Conservation (phyloP, 1,140 invertebrate species). For the Gyrodactylus salaris region DNA sequence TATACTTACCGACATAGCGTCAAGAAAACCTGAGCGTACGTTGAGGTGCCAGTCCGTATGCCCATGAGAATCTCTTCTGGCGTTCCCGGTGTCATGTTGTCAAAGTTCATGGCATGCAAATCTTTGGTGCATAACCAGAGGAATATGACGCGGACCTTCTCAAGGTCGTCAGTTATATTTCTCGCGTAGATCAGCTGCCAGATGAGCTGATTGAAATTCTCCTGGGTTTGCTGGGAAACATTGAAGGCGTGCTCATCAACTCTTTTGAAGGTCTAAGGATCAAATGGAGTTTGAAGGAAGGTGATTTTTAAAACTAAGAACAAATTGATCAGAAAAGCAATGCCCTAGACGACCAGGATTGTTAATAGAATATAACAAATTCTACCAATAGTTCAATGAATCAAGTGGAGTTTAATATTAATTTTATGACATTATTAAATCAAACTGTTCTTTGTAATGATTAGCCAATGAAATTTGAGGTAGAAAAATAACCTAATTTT, state of each 20-base stretch:
- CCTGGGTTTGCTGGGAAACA: conserved; percentile 18
- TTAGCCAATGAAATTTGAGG: too few species aligned
- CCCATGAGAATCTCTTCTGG: conserved; percentile 20
- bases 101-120: conserved; percentile 17
- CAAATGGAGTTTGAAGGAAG: too few species aligned
- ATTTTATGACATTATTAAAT: too few species aligned
- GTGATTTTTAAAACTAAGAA: too few species aligned
- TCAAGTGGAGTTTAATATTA: too few species aligned
- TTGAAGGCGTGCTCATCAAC: conserved; percentile 19
- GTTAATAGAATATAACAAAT: too few species aligned
- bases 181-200: conserved; percentile 20
- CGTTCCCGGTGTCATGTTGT: conserved; percentile 15
- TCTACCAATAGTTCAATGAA: too few species aligned
- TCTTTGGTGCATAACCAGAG: conserved; percentile 21
- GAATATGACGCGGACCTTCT: conserved; percentile 21
- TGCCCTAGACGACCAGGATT: too few species aligned
- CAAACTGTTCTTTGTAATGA: too few species aligned
- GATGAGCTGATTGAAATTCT: conserved; percentile 18
- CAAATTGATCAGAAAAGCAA: too few species aligned
- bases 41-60: conserved; percentile 18
- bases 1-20: conserved; percentile 18
- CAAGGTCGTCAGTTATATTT: conserved; percentile 19
- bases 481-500: too few species aligned
- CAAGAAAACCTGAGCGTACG: conserved; percentile 21
- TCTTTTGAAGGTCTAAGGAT: conserved; percentile 12